phyloP scores from a whole-genome alignment of 2,888 invertebrate species.

The Ganaspis brasiliensis region DNA sequence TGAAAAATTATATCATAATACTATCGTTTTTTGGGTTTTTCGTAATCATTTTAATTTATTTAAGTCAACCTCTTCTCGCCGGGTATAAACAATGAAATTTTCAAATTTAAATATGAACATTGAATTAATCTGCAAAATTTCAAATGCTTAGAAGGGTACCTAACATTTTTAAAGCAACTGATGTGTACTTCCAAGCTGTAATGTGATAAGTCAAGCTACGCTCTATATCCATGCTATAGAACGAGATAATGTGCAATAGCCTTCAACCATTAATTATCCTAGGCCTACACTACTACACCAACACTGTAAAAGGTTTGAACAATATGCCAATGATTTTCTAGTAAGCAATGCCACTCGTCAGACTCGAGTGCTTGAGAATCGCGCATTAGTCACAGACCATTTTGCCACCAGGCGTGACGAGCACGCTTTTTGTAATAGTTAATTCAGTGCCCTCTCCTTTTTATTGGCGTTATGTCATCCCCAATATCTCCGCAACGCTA shows the following conservation, averaged over 20 bases:
- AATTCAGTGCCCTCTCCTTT: constrained; percentile 68
- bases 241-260: constrained; percentile 58
- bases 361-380: constrained; percentile 68
- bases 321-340: constrained; percentile 75
- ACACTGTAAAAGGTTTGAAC: constrained; percentile 56
- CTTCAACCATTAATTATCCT: constrained; percentile 72
- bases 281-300: constrained; percentile 49
- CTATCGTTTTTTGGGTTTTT: no score
- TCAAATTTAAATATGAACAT: no score
- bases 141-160: no score
- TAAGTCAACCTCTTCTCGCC: no score
- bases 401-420: constrained; percentile 80
- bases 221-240: no score
- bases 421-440: constrained; percentile 71
- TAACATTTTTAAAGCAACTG: no score
- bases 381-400: constrained; percentile 79
- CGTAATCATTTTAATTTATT: no score
- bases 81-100: no score
- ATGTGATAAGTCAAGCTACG: no score
- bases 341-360: constrained; percentile 61
- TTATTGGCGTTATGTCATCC: constrained; percentile 51
- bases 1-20: no score
- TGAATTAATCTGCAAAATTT: no score
- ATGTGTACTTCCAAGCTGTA: no score
- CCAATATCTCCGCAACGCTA: constrained; percentile 54